These are phyloP conservation scores for Lumbricus terrestris DNA, from an alignment of 2,888 invertebrate genomes.

Conservation along the genomic window DNA sequence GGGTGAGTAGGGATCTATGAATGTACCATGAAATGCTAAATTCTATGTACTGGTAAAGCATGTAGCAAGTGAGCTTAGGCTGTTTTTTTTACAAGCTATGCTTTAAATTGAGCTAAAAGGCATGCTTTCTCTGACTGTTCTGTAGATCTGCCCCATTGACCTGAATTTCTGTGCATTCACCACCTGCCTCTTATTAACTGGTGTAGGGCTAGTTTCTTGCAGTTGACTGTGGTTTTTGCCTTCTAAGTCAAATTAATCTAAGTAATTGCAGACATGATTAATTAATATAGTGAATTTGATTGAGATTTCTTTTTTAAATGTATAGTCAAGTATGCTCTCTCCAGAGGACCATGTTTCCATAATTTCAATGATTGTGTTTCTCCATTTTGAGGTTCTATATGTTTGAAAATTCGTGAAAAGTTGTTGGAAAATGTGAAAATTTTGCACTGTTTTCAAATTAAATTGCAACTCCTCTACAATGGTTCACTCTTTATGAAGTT, in stretches of 20 bases:
- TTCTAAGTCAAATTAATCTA: background rate
- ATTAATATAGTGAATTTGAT: no score
- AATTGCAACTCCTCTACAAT: no score
- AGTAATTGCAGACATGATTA: no score
- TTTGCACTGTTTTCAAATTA: no score
- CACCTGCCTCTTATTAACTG: background rate
- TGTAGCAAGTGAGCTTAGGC: background rate
- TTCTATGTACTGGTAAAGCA: background rate
- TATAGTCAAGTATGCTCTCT: background rate
- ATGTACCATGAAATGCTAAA: background rate
- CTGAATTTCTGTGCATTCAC: no score
- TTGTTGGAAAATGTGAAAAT: no score
- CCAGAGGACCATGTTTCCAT: background rate
- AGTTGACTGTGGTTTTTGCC: background rate
- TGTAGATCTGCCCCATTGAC: background rate
- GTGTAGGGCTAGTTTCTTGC: background rate
- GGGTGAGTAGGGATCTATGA: slow-evolving; percentile 68
- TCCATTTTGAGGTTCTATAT: background rate
- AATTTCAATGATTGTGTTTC: background rate
- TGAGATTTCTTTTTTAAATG: no score
- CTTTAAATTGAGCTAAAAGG: no score
- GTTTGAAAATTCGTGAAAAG: no score
- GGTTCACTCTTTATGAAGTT: no score
- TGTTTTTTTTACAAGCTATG: background rate
- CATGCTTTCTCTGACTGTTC: background rate